Evolutionary conservation across 2,797 vertebrate species (phyloP).

Genomic region (Rallus crepitans): DNA sequence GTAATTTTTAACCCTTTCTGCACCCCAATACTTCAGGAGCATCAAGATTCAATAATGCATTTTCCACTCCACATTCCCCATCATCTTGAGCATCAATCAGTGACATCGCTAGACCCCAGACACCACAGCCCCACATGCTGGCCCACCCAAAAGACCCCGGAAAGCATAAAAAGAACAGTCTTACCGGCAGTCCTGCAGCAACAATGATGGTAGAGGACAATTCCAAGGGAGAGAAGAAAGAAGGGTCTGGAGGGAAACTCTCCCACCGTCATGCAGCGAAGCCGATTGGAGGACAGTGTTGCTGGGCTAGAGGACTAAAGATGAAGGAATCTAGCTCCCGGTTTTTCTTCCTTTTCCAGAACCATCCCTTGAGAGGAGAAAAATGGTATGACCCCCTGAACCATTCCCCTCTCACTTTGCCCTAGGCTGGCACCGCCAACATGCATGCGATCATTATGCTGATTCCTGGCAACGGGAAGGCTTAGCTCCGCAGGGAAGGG

Average conservation of each 20-base stretch:
- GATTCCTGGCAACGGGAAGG: not conserved
- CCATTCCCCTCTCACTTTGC: not conserved
- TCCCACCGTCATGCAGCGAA: conserved; percentile 60
- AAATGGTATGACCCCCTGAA: not conserved
- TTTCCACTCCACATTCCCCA: not conserved
- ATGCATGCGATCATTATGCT: not conserved
- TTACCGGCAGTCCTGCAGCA: conserved; percentile 30
- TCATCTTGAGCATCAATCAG: not conserved
- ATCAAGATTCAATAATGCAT: not conserved
- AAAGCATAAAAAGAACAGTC: not conserved
- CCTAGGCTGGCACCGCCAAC: not conserved
- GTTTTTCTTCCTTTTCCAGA: conserved; percentile 41
- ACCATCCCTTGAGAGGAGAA: conserved; percentile 36
- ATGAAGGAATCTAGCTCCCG: conserved; percentile 48
- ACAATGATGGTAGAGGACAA: not conserved
- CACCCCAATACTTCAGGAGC: not conserved
- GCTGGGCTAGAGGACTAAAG: conserved; percentile 70
- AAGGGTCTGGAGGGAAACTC: conserved; percentile 57
- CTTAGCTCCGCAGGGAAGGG: conserved; percentile 30
- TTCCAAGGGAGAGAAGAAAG: conserved; percentile 26
- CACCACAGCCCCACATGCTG: not conserved
- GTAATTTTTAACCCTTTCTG: conserved; percentile 60
- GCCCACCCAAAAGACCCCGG: not conserved
- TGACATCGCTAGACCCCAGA: not conserved
- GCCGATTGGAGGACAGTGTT: conserved; percentile 67